Base-by-base conservation (phyloP, 2,113 vertebrate genomes). In the Vidua chalybeata region DNA sequence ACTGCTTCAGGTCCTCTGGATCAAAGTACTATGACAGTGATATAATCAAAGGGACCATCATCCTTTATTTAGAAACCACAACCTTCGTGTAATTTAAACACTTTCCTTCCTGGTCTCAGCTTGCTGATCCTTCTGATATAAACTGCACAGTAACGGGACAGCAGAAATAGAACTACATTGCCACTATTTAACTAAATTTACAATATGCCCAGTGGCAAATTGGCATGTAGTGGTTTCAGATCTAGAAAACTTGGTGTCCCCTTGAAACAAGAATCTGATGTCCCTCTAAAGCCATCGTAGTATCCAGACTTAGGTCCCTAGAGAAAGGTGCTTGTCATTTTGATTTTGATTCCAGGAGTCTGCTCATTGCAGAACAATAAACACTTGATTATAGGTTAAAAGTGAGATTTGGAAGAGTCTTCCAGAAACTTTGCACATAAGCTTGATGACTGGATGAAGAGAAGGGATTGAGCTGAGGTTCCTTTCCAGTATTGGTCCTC, bases 61-160 rank as follows among this genome's bases (percentile, higher is more conserved):
- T 81, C 55, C 68, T 96, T 96, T 93, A 86, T 94, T 92, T 91
- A 90, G 86, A 79, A 90, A 90, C 33, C 37, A 59, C 72, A 96
- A 7, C 35, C 77, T 77, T 89, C 33, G 33, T 84, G 64, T 82
- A 78, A 84, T 95, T 93, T 75, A 94, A 93, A 77, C 51, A 54
- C 15, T 82, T 87, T 79, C 41, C 27, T 89, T 75, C 27, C 31
- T 4, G 5, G 56, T 41, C 69, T 79, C 41, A 73, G 11, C 39
- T 87, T 93, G 48, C 72, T 87, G 48, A 86, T 90, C 56, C n/a
- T 78, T 94, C 76, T 46, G 68, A 46, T 81, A 52, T 46, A 78
- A 89, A 46, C 52, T 35, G 21, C 55, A 56, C 10, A 41, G 45
- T 33, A 90, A 68, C 51, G 18, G 76, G 68, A 84, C n/a, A 49